Base-by-base conservation (phyloP, 2,888 invertebrate genomes). In the Aricia artaxerxes region DNA sequence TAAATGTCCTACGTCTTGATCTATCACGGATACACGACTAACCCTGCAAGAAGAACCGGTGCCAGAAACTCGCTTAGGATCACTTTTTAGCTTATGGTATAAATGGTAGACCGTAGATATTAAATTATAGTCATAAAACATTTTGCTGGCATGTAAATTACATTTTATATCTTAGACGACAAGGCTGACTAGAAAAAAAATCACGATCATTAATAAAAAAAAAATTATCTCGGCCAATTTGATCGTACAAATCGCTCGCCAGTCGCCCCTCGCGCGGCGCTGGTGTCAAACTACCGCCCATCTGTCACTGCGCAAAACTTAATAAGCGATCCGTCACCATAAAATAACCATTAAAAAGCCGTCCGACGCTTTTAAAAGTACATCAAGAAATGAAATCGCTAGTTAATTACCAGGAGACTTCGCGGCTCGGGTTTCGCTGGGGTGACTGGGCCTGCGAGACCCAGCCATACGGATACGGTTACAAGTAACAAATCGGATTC, bases 291-390 rank as follows among this genome's bases (percentile, higher is more conserved):
- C 92, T 92, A 91, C 93, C 92, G 87, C 93, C 88, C 94, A 94
- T 94, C 94, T 94, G 94, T 93, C 93, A 92, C 90, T 89, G 88
- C 86, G 82, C 83, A 93, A 94, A 94, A 93, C 93, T 92, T 94
- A 94, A 94, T 93, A 94, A 94, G 91, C 90, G 91, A 94, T 94
- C 92, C 89, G 94, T 94, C 94, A 94, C 94, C 94, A 94, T 94
- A 94, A 94, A 94, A 94, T 92, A 92, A 88, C 91, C 93, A 94
- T 94, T 94, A 93, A 92, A 94, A 94, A 93, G 90, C 93, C 91
- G 93, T 91, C 93, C 90, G 91, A 89, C 90, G 92, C 94, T 91
- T 93, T 93, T 93, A 94, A 94, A 94, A 94, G 90, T 92, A 91
- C 94, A 94, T 94, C 94, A 94, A 94, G 93, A 92, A 94, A 93